Evolutionary conservation across 2,888 invertebrate species (phyloP).

Genomic region (Panzeria rudis): DNA sequence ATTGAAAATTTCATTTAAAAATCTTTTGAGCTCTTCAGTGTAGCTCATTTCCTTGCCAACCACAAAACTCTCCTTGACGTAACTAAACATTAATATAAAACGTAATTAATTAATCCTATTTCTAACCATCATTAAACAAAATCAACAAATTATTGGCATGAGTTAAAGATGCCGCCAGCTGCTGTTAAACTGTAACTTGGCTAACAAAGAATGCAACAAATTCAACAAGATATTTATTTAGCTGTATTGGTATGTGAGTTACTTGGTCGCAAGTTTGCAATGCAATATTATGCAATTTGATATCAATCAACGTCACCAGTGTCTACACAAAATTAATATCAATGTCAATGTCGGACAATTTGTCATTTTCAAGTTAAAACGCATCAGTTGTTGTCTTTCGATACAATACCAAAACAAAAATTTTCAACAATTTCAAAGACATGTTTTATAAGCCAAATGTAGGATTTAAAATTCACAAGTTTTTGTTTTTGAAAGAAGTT

Average conservation of each 20-base stretch:
- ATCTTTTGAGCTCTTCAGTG: background rate
- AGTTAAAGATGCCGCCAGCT: conserved; percentile 28
- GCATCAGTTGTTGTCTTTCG: conserved; percentile 54
- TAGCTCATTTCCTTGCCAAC: background rate
- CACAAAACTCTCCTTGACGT: background rate
- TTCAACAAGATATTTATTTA: conserved; percentile 3
- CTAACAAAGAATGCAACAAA: conserved; percentile 16
- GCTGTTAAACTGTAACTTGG: background rate
- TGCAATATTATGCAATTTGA: conserved; percentile 67
- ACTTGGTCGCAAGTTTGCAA: conserved; percentile 48
- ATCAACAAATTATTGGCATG: conserved; percentile 17
- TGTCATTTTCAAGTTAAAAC: conserved; percentile 71
- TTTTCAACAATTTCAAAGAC: conserved; percentile 61
- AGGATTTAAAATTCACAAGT: conserved; percentile 57
- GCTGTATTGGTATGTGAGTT: background rate
- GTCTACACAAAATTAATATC: conserved; percentile 69
- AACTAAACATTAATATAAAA: conserved; percentile 8
- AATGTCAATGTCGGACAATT: conserved; percentile 71
- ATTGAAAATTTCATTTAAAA: too few species aligned
- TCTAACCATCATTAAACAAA: conserved; percentile 44
- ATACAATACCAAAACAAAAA: background rate
- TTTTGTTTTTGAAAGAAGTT: background rate
- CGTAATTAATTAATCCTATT: conserved; percentile 24
- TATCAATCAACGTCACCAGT: conserved; percentile 71
- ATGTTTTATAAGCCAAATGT: conserved; percentile 48